phyloP scores from a whole-genome alignment of 2,113 vertebrate species.

The Oncorhynchus kisutch region DNA sequence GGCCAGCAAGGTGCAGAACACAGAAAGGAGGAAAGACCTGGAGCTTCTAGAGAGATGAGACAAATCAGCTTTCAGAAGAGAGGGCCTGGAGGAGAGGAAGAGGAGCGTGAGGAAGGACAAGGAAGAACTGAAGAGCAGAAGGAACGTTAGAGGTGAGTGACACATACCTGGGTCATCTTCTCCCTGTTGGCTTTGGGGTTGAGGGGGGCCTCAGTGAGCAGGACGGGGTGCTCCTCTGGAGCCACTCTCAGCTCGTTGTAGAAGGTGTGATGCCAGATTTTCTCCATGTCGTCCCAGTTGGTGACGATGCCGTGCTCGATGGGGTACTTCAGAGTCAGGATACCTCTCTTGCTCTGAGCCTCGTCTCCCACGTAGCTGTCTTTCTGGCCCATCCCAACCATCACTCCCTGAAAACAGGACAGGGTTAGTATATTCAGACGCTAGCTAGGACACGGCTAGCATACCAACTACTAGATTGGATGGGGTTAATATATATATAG shows the following conservation, averaged over 20 bases:
- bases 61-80: slow-evolving; percentile 87
- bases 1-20: slow-evolving; percentile 63
- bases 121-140: slow-evolving; percentile 32
- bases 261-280: slow-evolving; percentile 99
- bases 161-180: slow-evolving; percentile 97
- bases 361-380: slow-evolving; percentile 98
- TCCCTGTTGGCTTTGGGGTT: slow-evolving; percentile 99
- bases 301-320: slow-evolving; percentile 91
- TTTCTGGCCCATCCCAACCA: slow-evolving; percentile 99
- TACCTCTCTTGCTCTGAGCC: slow-evolving; percentile 99
- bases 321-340: slow-evolving; percentile 97
- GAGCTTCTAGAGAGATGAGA: slow-evolving; percentile 79
- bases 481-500: background rate
- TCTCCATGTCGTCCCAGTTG: slow-evolving; percentile 99
- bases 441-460: background rate
- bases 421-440: background rate
- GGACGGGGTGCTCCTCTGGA: slow-evolving; percentile 97
- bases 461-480: background rate
- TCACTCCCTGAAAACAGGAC: slow-evolving; percentile 83
- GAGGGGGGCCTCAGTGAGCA: slow-evolving; percentile 97
- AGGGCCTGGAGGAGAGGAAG: slow-evolving; percentile 82
- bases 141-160: background rate
- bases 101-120: slow-evolving; percentile 60
- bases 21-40: slow-evolving; percentile 82
- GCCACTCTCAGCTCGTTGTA: slow-evolving; percentile 99